Evolutionary conservation across 2,113 vertebrate species (phyloP).

Genomic region (Mustela nigripes): DNA sequence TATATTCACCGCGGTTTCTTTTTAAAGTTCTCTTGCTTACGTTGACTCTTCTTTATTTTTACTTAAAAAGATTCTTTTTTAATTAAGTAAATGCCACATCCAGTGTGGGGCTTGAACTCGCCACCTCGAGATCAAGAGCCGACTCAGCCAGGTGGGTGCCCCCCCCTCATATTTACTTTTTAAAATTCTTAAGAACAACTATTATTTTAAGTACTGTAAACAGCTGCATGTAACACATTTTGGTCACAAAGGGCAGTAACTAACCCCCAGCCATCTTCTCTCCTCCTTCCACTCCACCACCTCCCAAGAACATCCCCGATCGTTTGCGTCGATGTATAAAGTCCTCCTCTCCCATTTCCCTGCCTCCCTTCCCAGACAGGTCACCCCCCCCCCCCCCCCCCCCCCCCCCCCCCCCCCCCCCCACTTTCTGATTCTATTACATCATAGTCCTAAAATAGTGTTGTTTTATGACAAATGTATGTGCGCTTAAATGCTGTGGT

Average conservation of each 20-base stretch:
- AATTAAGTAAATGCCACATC: not conserved
- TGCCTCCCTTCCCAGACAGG: not conserved
- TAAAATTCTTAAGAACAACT: not conserved
- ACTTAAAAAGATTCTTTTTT: not conserved
- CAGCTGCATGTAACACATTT: not conserved
- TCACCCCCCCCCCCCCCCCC: not conserved
- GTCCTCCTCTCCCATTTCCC: not conserved
- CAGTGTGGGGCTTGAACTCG: not conserved
- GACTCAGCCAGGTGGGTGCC: not conserved
- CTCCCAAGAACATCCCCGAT: not conserved
- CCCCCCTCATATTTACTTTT: not conserved
- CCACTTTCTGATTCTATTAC: not conserved
- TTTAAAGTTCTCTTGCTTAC: not conserved
- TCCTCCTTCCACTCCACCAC: not conserved
- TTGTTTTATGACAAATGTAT: not conserved
- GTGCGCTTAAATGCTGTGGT: not conserved
- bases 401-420: not conserved
- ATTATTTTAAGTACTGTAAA: not conserved
- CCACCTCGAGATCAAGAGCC: not conserved
- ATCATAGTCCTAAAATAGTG: not conserved
- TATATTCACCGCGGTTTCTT: not conserved
- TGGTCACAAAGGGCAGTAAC: not conserved
- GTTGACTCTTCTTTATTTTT: not conserved
- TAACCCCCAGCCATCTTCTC: not conserved
- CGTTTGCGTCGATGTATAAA: fast-evolving